Conservation (phyloP, 2,888 invertebrate genomes). For the Pomacea canaliculata region DNA sequence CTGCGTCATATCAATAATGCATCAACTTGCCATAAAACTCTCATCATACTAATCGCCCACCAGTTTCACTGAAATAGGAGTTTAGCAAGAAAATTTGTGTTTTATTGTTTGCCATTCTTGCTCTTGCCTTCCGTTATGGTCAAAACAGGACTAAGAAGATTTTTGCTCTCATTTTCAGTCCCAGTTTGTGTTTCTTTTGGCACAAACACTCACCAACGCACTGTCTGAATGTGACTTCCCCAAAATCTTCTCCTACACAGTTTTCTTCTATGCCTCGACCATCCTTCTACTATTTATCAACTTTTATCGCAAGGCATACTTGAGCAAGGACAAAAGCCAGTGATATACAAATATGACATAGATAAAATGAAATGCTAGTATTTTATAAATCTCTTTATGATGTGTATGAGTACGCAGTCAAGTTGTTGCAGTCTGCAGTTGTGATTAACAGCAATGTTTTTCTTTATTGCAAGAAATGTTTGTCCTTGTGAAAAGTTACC, state of each 20-base stretch:
- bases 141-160: no score
- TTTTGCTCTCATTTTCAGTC: conserved; percentile 18
- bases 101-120: no score
- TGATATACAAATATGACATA: background rate
- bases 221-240: conserved; percentile 30
- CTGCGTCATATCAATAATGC: no score
- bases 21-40: no score
- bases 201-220: conserved; percentile 29
- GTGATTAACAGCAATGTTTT: background rate
- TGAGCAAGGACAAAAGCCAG: background rate
- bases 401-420: no score
- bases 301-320: conserved; percentile 34
- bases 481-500: background rate
- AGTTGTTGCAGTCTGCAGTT: background rate
- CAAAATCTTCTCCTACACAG: conserved; percentile 32
- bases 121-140: no score
- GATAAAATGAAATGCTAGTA: background rate
- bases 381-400: background rate
- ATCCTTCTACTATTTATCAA: conserved; percentile 34
- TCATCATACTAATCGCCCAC: no score
- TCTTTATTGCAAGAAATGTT: background rate
- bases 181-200: conserved; percentile 32
- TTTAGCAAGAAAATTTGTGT: no score
- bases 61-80: no score
- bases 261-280: conserved; percentile 31